Evolutionary conservation across 2,888 invertebrate species (phyloP).

Genomic region (Chrysomela aeneicollis): DNA sequence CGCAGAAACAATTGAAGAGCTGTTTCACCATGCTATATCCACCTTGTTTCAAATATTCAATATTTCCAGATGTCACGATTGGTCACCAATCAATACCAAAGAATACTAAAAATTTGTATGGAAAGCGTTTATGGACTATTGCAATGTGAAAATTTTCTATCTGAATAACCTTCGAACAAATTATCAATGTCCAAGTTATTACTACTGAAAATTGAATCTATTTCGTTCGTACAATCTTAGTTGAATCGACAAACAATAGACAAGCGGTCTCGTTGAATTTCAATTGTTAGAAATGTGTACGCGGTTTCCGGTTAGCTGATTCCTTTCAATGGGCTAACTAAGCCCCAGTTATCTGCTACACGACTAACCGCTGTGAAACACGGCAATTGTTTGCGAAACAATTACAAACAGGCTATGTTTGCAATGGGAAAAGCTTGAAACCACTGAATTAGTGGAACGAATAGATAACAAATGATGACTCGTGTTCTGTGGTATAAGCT

Average conservation of each 20-base stretch:
- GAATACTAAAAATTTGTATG: too few relatives aligned
- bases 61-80: too few relatives aligned
- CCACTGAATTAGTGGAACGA: background rate
- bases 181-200: too few relatives aligned
- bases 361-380: conserved; percentile 35
- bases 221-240: too few relatives aligned
- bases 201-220: too few relatives aligned
- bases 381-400: conserved; percentile 34
- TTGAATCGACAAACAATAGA: background rate
- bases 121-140: too few relatives aligned
- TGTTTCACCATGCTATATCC: too few relatives aligned
- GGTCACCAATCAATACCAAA: too few relatives aligned
- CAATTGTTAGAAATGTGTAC: conserved; percentile 24
- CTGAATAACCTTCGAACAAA: too few relatives aligned
- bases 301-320: conserved; percentile 34
- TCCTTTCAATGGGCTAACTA: conserved; percentile 26
- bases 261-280: conserved; percentile 2
- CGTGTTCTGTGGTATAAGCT: background rate
- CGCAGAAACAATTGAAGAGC: too few relatives aligned
- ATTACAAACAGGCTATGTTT: conserved; percentile 19
- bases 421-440: background rate
- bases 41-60: too few relatives aligned
- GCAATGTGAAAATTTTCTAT: too few relatives aligned
- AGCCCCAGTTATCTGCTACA: conserved; percentile 29
- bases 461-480: background rate